These are phyloP conservation scores for Dynastes maya DNA, from an alignment of 2,888 invertebrate genomes.

Conservation along the genomic window DNA sequence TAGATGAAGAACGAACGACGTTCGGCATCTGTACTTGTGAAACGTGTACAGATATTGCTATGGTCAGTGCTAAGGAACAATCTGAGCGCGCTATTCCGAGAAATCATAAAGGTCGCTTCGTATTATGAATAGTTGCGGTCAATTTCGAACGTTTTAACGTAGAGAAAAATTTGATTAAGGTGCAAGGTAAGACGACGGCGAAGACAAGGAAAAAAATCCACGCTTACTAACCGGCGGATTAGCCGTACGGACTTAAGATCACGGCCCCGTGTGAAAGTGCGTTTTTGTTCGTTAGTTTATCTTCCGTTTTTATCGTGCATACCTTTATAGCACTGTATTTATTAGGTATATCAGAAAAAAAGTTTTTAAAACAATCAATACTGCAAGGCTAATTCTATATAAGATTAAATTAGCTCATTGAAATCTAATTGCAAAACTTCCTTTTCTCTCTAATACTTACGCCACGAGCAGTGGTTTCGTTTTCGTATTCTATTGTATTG, in stretches of 20 bases:
- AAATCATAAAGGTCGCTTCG: constrained; percentile 36
- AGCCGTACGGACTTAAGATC: constrained; percentile 20
- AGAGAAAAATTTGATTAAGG: constrained; percentile 29
- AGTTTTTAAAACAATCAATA: constrained; percentile 28
- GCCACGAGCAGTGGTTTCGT: background rate
- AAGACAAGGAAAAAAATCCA: constrained; percentile 27
- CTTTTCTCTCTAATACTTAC: background rate
- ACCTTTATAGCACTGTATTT: background rate
- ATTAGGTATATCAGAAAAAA: background rate
- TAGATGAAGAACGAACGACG: background rate
- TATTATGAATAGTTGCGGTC: constrained; percentile 42
- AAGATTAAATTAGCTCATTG: constrained; percentile 1
- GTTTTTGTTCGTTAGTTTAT: constrained; percentile 36
- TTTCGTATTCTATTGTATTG: background rate
- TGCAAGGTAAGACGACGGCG: constrained; percentile 31
- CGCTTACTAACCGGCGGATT: constrained; percentile 29
- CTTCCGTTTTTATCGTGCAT: constrained; percentile 24
- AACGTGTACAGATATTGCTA: background rate
- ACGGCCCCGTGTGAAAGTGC: constrained; percentile 43
- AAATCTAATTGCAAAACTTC: constrained; percentile 17
- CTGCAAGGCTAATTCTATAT: constrained; percentile 19
- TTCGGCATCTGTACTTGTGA: constrained; percentile 15
- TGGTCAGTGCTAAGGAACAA: constrained; percentile 27
- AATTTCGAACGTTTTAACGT: constrained; percentile 13
- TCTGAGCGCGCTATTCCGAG: constrained; percentile 24